Evolutionary conservation across 2,888 invertebrate genomes (phyloP).

Genomic region (Dryococelus australis): DNA sequence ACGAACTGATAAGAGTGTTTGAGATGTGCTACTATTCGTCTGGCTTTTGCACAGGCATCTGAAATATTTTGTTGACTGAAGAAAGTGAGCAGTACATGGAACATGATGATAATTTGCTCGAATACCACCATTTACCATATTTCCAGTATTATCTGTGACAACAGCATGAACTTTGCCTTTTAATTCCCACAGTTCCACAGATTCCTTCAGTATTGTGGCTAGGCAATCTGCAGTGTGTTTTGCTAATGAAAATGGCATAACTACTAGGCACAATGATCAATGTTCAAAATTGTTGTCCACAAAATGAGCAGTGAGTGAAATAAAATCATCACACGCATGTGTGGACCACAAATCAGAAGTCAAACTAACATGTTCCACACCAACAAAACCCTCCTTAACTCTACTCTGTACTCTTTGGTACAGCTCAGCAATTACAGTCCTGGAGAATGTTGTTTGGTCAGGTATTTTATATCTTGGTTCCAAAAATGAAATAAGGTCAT

Average conservation of each 20-base stretch:
- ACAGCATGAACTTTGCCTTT: not conserved
- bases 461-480: not conserved
- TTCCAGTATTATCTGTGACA: not conserved
- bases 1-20: not conserved
- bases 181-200: not conserved
- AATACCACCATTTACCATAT: not conserved
- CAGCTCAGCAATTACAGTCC: not conserved
- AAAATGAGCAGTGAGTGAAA: not conserved
- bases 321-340: not conserved
- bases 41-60: not conserved
- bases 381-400: not conserved
- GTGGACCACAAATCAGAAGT: not conserved
- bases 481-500: not conserved
- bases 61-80: not conserved
- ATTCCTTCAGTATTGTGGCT: not conserved
- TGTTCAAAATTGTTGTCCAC: not conserved
- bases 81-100: not conserved
- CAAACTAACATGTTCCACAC: not conserved
- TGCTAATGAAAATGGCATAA: not conserved
- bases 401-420: not conserved
- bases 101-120: not conserved
- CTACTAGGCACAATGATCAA: not conserved
- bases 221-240: not conserved
- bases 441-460: not conserved
- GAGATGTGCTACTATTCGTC: not conserved